Conservation (phyloP, 1,140 invertebrate species). For the Acyrthosiphon pisum region DNA sequence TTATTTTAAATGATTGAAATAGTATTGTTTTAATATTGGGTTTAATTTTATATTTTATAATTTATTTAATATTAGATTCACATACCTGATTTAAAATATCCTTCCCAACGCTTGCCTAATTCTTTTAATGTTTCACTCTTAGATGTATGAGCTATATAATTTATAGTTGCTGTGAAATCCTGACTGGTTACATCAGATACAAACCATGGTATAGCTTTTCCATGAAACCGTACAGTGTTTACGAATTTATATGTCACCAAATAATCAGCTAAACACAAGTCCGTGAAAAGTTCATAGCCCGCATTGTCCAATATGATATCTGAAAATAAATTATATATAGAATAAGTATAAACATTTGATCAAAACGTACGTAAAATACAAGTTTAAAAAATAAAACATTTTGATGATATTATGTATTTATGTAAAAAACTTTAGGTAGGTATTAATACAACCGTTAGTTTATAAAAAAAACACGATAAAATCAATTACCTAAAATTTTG, state of each 20-base stretch:
- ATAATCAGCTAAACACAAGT: constrained; percentile 86
- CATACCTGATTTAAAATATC: constrained; percentile 58
- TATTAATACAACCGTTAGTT: neutral
- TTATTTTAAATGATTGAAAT: neutral
- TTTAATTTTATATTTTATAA: neutral
- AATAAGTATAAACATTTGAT: neutral
- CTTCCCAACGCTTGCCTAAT: constrained; percentile 68
- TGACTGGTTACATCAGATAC: constrained; percentile 84
- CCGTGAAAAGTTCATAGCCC: constrained; percentile 91
- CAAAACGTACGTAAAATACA: neutral
- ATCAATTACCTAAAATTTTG: constrained; percentile 62
- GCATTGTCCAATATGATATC: constrained; percentile 94
- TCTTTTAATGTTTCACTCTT: constrained; percentile 63
- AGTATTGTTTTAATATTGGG: neutral
- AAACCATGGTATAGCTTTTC: constrained; percentile 95
- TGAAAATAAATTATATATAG: constrained; percentile 59
- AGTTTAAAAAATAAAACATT: neutral
- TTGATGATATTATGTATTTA: neutral
- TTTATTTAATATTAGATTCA: neutral
- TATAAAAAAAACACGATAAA: neutral
- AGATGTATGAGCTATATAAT: constrained; percentile 64
- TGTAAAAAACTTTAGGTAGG: neutral
- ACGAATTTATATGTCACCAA: constrained; percentile 74
- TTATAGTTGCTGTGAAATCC: constrained; percentile 80
- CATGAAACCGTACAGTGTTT: constrained; percentile 79